Conservation (phyloP, 2,888 invertebrate species). For the Chrysotoxum bicinctum region DNA sequence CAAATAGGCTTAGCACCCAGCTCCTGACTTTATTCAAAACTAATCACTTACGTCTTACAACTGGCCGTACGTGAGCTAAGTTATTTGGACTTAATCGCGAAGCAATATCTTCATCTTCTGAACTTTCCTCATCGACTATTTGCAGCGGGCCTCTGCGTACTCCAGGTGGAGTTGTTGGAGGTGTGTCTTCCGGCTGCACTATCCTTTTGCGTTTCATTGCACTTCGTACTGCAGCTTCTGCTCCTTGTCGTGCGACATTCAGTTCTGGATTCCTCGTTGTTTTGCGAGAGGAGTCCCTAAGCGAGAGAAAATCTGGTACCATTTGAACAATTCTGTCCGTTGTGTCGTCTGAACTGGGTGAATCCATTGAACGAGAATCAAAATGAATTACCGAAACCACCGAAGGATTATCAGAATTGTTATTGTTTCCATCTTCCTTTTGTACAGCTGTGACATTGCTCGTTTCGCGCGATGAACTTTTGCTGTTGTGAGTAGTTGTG, state of each 20-base stretch:
- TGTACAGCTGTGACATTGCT: not conserved
- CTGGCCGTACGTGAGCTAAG: slow-evolving; percentile 3
- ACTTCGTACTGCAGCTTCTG: not conserved
- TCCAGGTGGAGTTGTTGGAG: not conserved
- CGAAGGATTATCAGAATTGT: not conserved
- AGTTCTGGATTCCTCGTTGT: not conserved
- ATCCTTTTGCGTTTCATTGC: not conserved
- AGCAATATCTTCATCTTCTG: not conserved
- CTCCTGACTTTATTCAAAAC: not conserved
- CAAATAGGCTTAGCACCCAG: not conserved
- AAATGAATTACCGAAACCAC: not conserved
- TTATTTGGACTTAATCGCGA: not conserved
- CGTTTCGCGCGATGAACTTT: not conserved
- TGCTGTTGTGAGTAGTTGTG: not conserved
- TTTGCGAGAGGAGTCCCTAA: not conserved
- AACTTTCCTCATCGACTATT: not conserved
- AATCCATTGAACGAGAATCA: slow-evolving; percentile 1
- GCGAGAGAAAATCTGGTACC: not conserved
- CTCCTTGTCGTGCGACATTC: not conserved
- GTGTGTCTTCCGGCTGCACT: not conserved
- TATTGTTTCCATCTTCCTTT: not conserved
- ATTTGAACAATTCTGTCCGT: slow-evolving; percentile 17
- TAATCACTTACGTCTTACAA: slow-evolving; percentile 5
- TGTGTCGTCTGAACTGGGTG: not conserved
- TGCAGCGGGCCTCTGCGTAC: not conserved